Conservation (phyloP, 2,888 invertebrate species). For the Chirona hameri region DNA sequence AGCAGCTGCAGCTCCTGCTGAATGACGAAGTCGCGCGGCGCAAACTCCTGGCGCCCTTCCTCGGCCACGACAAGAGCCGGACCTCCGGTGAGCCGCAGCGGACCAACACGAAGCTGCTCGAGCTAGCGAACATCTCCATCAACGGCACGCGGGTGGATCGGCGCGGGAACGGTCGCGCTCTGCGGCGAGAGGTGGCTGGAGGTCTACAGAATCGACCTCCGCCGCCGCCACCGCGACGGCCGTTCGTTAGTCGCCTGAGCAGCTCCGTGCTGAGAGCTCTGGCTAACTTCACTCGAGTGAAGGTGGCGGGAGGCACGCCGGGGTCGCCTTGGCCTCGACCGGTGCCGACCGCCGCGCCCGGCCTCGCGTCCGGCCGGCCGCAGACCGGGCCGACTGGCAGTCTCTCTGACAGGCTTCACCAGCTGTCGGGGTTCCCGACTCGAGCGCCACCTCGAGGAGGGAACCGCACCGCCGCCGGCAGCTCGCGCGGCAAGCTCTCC, state of each 20-base stretch:
- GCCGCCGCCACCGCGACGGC: not conserved
- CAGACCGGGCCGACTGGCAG: not conserved
- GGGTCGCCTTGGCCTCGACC: no score
- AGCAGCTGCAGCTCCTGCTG: not conserved
- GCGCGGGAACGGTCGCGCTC: not conserved
- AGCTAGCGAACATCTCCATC: not conserved
- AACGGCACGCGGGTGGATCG: not conserved
- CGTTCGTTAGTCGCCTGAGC: not conserved
- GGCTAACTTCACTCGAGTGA: slow-evolving; percentile 5
- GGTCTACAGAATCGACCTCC: not conserved
- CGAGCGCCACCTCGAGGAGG: not conserved
- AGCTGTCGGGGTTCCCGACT: not conserved
- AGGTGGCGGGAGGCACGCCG: not conserved
- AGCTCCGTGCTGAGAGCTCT: not conserved
- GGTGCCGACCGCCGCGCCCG: no score
- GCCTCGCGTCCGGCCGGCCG: no score
- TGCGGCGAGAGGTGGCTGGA: not conserved
- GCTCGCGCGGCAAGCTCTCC: slow-evolving; percentile 10
- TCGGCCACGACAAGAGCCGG: not conserved
- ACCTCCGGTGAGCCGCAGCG: not conserved
- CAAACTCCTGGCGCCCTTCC: not conserved
- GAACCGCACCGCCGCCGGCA: not conserved
- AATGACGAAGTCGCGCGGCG: not conserved
- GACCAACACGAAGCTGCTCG: slow-evolving; percentile 24
- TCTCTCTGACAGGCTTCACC: not conserved